phyloP scores from a whole-genome alignment of 92 coral and sea anemone genomes.

The Palythoa caribaeorum region DNA sequence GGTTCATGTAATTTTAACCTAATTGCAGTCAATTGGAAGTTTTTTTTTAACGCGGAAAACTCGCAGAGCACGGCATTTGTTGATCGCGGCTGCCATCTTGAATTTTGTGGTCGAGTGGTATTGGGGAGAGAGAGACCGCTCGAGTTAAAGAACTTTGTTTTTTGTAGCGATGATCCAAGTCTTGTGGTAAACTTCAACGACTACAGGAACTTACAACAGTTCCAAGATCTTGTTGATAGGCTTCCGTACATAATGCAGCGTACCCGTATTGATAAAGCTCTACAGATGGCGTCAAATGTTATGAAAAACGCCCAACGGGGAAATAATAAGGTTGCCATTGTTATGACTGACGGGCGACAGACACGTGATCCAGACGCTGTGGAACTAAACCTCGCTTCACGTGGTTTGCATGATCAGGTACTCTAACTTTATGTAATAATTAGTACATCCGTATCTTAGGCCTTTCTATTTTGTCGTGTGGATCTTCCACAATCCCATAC shows the following conservation, averaged over 20 bases:
- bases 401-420: slow-evolving; percentile 62
- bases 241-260: slow-evolving; percentile 82
- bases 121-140: no score
- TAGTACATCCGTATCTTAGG: no score
- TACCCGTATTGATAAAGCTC: slow-evolving; percentile 91
- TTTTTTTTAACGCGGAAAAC: no score
- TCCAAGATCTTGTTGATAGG: slow-evolving; percentile 60
- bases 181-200: slow-evolving; percentile 47
- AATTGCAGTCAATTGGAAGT: no score
- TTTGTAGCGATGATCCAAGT: slow-evolving; percentile 62
- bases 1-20: no score
- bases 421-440: no score
- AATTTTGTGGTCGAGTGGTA: no score
- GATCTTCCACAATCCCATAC: no score
- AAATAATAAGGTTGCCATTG: slow-evolving; percentile 75
- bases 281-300: slow-evolving; percentile 70
- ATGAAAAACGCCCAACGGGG: slow-evolving; percentile 70
- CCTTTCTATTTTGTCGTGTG: no score
- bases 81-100: no score
- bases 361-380: slow-evolving; percentile 84
- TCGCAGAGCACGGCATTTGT: no score
- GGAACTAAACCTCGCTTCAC: slow-evolving; percentile 66
- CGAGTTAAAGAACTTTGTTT: no score
- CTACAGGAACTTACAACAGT: slow-evolving; percentile 52
- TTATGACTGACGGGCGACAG: slow-evolving; percentile 92